Base-by-base conservation (phyloP, 2,113 vertebrate genomes). In the Anguilla rostrata region DNA sequence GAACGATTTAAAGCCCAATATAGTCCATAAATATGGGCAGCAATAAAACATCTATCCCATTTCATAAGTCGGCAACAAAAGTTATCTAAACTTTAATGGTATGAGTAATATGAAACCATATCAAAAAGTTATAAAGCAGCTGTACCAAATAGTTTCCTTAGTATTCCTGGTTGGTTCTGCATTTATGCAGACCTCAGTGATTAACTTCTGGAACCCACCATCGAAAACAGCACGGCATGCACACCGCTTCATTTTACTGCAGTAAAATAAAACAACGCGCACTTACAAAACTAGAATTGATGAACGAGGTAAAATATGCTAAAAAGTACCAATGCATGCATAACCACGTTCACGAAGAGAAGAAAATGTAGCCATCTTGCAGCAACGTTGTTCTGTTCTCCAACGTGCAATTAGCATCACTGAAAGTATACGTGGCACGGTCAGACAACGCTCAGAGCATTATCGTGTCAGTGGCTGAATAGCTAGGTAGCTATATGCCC, bases 341-440 rank as follows among this genome's bases (percentile, higher is more conserved):
- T 26, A 66, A 66, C 18, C 60, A 66, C 60, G 18, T 20, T 22
- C 60, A 26, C 20, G 60, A 11, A 66, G 5, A 22, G 60, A 66
- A 66, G 39, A 18, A 75, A n/a, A 34, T 75, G 78, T 39, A 22
- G 75, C 84, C 43, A 53, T 34, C 34, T 79, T 34, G 20, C n/a
- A 56, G 34, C 26, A 75, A 75, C 71, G 71, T 75, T 71, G 75
- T n/a, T 18, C 46, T 85, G 71, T 78, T 53, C 75, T 78, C 46
- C 49, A 49, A 43, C 22, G 83, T 71, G 39, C 83, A 84, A 78
- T 84, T 78, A 34, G 22, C 84, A 78, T 84, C 84, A 85, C 46
- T 56, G 46, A 20, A 46, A 85, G 84, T 43, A 85, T 78, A 85
- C 84, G 84, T 84, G 84, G 75, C 84, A 85, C 75, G 71, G 46